phyloP scores from a whole-genome alignment of 2,797 vertebrate species.

The Schizopygopsis malacanthus region DNA sequence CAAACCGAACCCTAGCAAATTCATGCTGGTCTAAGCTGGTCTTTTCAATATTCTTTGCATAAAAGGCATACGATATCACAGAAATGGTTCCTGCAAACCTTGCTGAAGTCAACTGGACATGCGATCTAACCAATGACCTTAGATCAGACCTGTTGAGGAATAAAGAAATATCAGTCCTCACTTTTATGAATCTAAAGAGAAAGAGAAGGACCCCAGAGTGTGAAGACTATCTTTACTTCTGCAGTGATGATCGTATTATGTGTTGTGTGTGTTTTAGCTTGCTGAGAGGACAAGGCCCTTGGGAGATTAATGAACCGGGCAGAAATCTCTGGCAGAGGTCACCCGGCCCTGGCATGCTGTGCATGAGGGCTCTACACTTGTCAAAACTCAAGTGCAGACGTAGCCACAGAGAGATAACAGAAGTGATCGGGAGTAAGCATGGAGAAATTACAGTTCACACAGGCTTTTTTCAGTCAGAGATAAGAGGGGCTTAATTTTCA shows the following conservation, averaged over 20 bases:
- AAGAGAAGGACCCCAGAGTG: not conserved
- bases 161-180: not conserved
- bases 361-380: constrained; percentile 51
- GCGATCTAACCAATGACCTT: not conserved
- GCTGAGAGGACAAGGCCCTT: constrained; percentile 40
- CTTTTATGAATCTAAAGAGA: not conserved
- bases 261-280: constrained; percentile 20
- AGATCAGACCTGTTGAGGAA: not conserved
- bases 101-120: not conserved
- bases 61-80: not conserved
- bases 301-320: constrained; percentile 71
- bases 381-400: constrained; percentile 54
- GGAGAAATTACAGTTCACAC: not conserved
- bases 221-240: not conserved
- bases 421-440: constrained; percentile 26
- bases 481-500: constrained; percentile 4
- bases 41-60: not conserved
- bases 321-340: constrained; percentile 65
- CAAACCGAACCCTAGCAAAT: not conserved
- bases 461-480: constrained; percentile 2
- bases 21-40: not conserved
- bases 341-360: constrained; percentile 67
- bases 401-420: constrained; percentile 45
- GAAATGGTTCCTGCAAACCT: not conserved
- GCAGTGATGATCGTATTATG: constrained; percentile 29